Conservation (phyloP, 2,797 vertebrate species). For the Siniperca obscura region DNA sequence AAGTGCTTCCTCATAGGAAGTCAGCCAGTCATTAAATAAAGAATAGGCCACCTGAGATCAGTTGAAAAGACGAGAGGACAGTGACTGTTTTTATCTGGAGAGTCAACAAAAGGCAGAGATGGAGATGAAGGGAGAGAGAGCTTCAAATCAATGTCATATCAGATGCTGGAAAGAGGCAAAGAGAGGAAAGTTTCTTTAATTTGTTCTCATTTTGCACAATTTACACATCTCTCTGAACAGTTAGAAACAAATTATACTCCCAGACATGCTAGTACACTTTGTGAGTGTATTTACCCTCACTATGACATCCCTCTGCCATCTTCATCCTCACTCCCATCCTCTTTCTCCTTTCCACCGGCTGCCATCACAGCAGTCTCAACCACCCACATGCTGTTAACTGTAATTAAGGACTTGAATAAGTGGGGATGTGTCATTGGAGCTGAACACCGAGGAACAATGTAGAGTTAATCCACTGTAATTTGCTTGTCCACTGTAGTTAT, state of each 20-base stretch:
- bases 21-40: constrained; percentile 78
- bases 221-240: constrained; percentile 32
- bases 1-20: constrained; percentile 79
- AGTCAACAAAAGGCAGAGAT: constrained; percentile 40
- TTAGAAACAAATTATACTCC: constrained; percentile 37
- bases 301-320: constrained; percentile 43
- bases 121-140: constrained; percentile 18
- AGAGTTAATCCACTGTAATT: constrained; percentile 76
- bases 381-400: constrained; percentile 78
- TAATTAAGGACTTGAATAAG: constrained; percentile 81
- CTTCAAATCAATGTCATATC: constrained; percentile 27
- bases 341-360: constrained; percentile 37
- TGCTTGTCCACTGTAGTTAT: constrained; percentile 59
- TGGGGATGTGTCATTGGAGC: constrained; percentile 71
- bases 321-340: constrained; percentile 43
- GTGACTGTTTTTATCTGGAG: constrained; percentile 52
- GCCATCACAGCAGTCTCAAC: constrained; percentile 62
- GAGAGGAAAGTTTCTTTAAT: neutral
- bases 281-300: constrained; percentile 44
- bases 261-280: constrained; percentile 30
- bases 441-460: constrained; percentile 71
- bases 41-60: constrained; percentile 71
- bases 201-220: constrained; percentile 23
- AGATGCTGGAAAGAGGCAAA: constrained; percentile 37
- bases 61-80: constrained; percentile 48